Base-by-base conservation (phyloP, 2,888 invertebrate genomes). In the Pachliopta kotzebuea region DNA sequence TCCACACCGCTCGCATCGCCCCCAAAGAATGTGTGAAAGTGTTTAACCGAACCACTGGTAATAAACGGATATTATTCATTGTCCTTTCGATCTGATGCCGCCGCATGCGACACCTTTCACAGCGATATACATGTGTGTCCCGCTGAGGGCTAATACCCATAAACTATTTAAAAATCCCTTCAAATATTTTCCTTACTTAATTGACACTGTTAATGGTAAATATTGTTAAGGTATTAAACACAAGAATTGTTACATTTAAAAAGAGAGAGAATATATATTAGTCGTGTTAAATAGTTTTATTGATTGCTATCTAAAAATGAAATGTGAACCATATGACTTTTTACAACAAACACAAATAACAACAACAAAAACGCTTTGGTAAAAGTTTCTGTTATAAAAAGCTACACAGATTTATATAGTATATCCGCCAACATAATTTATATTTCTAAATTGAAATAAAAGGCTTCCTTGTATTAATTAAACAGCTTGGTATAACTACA, bases 1-100 rank as follows among this genome's bases (percentile, higher is more conserved):
- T 72, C 76, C 79, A 72, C 65, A 72, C 76, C 75, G 72, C 66
- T n/a, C 77, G 72, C 72, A 73, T 74, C 77, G 76, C 72, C 73
- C 75, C 75, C 76, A 67, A 75, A 86, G 86, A 86, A 90, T 90
- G 88, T 86, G 85, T 86, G 79, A 86, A 90, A 88, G 84, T 85
- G 83, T 82, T 78, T 76, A 79, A 77, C 76, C 71, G 69, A 60
- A 70, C 71, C 76, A 72, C 70, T 70, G 71, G 76, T 77, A 72
- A 72, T 73, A 72, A 73, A 66, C 65, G 66, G 72, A 67, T 72
- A 72, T 72, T 71, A 72, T 73, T 70, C 68, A 73, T 70, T 69
- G 68, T 68, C 66, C 67, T 67, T 67, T 68, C 69, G 66, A 66
- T 70, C 71, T 67, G 71, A 64, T 69, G 63, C 63, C 66, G 65